Base-by-base conservation (phyloP, 1,140 invertebrate genomes). In the Bombus difficillimus region DNA sequence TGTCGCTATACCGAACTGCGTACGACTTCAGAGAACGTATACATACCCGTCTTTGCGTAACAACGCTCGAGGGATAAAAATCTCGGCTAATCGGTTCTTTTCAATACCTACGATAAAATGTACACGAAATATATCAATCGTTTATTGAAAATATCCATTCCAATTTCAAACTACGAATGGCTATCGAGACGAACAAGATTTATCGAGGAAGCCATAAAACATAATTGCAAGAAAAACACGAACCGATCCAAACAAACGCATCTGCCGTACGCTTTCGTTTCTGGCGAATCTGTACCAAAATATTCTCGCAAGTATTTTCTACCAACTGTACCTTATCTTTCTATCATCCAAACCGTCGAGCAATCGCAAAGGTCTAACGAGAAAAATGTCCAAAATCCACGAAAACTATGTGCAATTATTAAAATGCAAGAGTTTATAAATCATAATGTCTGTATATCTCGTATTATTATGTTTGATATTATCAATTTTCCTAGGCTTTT, bases 1-100 rank as follows among this genome's bases (percentile, higher is more conserved):
- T 76, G 82, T 88, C 39, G 69, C 66, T 34, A 72, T 84, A 72
- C 76, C 2, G 53, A 59, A 79, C 39, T 37, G 68, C 53, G 53
- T 25, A 72, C 53, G 28, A 22, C 22, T 84, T 84, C 66, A 62
- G n/a, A 39, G 75, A 84, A 78, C 28, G 32, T 62, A 8, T 9
- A 28, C 12, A 15, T 25, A 53, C 10, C 6, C 25, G 15, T 57
- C 64, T 74, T 74, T 4, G 22, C 32, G 15, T 47, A 22, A 32
- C n/a, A 25, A 37, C 2, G 25, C 8, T 47, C 13, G 25, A 53
- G 15, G n/a, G 34, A 68, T 34, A 57, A 64, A 76, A 76, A 57
- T 66, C 22, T 73, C 53, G 25, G 13, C 37, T 34, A n/a, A 82
- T 57, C 28, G 64, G 25, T 15, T 43, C 6, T 34, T 68, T 6